These are phyloP conservation scores for Himantopus leucocephalus DNA, from an alignment of 2,113 vertebrate genomes.

Conservation along the genomic window DNA sequence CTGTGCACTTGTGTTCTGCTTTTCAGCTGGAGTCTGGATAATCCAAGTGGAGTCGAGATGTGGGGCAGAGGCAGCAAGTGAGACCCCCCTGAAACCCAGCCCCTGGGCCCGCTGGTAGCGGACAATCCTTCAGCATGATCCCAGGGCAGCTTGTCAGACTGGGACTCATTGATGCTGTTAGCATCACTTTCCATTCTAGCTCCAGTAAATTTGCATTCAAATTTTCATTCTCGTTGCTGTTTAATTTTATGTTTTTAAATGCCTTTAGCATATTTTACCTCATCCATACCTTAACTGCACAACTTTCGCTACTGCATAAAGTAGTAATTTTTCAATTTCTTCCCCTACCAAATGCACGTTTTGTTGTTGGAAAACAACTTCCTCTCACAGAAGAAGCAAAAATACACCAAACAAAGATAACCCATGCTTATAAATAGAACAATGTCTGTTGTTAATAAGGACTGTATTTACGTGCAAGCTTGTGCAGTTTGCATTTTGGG, in stretches of 20 bases:
- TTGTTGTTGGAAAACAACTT: not conserved
- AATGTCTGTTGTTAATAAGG: not conserved
- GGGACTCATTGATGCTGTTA: not conserved
- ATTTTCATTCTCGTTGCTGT: not conserved
- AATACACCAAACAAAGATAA: not conserved
- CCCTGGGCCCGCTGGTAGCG: rapidly evolving
- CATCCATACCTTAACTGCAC: not conserved
- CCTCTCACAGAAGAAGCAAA: not conserved
- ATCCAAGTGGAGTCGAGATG: not conserved
- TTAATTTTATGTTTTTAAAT: not conserved
- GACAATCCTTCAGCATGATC: not conserved
- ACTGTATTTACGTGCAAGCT: not conserved
- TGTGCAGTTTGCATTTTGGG: not conserved
- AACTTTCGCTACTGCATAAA: not conserved
- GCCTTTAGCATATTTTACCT: not conserved
- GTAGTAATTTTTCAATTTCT: not conserved
- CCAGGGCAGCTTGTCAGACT: not conserved
- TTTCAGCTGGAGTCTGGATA: not conserved
- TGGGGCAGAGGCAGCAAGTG: not conserved
- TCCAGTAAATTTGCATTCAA: not conserved
- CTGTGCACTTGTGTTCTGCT: not conserved
- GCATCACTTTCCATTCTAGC: not conserved
- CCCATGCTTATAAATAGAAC: not conserved
- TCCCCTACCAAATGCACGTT: not conserved
- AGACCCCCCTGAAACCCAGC: not conserved